These are phyloP conservation scores for Crotalus helleri DNA, from an alignment of 2,113 vertebrate genomes.

Conservation along the genomic window DNA sequence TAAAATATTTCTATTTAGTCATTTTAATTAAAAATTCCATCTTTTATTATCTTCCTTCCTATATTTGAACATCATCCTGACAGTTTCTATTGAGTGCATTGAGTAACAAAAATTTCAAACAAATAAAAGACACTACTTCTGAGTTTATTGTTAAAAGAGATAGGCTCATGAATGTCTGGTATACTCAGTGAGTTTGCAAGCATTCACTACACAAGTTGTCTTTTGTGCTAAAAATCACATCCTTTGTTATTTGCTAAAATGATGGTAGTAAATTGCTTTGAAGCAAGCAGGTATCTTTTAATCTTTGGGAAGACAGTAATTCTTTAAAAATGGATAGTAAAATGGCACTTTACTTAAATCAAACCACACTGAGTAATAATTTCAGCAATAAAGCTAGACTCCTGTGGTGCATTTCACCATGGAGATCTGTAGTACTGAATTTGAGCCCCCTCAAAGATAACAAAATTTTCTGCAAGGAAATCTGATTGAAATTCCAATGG, in stretches of 20 bases:
- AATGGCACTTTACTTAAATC: slow-evolving; percentile 22
- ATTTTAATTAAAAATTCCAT: background rate
- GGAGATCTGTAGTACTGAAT: slow-evolving; percentile 6
- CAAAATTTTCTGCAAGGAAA: slow-evolving; percentile 11
- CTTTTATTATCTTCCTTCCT: background rate
- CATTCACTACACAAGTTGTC: background rate
- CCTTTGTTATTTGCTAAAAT: accelerated
- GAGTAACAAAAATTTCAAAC: background rate
- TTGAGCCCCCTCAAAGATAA: background rate
- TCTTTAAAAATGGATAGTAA: background rate
- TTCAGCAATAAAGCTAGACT: slow-evolving; percentile 4
- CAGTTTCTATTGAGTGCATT: background rate
- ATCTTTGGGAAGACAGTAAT: background rate
- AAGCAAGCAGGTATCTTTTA: background rate
- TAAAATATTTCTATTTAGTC: background rate
- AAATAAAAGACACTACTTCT: background rate
- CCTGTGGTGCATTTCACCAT: slow-evolving; percentile 4
- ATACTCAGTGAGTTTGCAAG: background rate
- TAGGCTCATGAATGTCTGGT: background rate
- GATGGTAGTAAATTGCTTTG: background rate
- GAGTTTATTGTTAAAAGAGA: background rate
- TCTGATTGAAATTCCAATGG: background rate
- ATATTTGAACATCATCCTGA: background rate
- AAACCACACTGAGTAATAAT: slow-evolving; percentile 9
- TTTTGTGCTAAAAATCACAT: accelerated